Percentiles rank a stretch among this genome's conserved stretches.
Conservation (phyloP, 2,888 invertebrate genomes). For the Halictus ligatus region DNA sequence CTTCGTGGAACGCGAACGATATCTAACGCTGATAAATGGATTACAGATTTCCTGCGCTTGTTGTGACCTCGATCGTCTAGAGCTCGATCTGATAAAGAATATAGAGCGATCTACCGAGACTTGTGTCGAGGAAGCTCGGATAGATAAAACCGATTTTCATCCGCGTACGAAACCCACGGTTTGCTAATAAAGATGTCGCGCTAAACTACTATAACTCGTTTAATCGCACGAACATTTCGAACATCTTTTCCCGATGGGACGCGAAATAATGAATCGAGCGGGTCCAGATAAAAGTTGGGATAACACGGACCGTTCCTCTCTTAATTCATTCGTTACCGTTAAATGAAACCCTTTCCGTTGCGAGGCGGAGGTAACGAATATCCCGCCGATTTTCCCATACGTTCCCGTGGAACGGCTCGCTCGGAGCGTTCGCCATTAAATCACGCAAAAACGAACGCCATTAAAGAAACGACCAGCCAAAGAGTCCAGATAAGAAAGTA, state of each 20-base stretch:
- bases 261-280: neutral
- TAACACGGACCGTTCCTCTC: neutral
- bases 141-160: neutral
- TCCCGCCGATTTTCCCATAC: slow-evolving; percentile 51
- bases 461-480: slow-evolving; percentile 54
- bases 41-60: neutral
- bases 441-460: slow-evolving; percentile 61
- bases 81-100: neutral
- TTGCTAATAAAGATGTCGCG: slow-evolving; percentile 7
- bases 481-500: slow-evolving; percentile 58
- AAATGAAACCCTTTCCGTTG: slow-evolving; percentile 42
- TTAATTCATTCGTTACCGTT: slow-evolving; percentile 11
- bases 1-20: neutral
- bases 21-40: neutral
- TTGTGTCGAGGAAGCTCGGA: neutral
- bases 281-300: slow-evolving; percentile 1
- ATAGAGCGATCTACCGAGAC: neutral
- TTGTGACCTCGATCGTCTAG: neutral
- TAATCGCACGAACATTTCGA: neutral
- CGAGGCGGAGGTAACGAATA: slow-evolving; percentile 40
- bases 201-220: neutral
- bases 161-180: neutral
- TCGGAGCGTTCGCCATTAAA: slow-evolving; percentile 49
- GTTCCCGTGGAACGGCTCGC: slow-evolving; percentile 40
- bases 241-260: neutral